Conservation (phyloP, 2,797 vertebrate species). For the Acrossocheilus fasciatus region DNA sequence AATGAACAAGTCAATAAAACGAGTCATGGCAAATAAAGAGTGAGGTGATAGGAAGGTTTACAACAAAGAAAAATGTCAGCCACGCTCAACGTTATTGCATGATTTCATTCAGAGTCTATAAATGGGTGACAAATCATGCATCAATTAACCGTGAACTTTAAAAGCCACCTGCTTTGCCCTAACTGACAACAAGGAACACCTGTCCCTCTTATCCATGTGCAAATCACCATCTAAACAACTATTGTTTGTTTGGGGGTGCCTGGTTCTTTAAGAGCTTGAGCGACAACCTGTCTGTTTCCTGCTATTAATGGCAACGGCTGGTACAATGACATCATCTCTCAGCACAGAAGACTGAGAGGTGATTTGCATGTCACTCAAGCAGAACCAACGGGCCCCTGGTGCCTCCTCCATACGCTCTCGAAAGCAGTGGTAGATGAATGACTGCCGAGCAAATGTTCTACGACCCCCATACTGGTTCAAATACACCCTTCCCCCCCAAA, state of each 20-base stretch:
- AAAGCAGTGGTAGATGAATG: conserved; percentile 45
- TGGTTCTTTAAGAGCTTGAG: conserved; percentile 76
- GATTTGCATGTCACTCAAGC: conserved; percentile 59
- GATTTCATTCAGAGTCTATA: conserved; percentile 55
- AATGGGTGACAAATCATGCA: conserved; percentile 34
- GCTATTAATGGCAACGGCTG: conserved; percentile 77
- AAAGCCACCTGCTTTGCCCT: conserved; percentile 39
- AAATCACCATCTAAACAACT: conserved; percentile 8
- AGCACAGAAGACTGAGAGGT: conserved; percentile 57
- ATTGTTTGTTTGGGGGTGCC: conserved; percentile 41
- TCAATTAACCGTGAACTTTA: conserved; percentile 44
- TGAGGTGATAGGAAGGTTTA: conserved; percentile 59
- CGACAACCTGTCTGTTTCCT: conserved; percentile 76
- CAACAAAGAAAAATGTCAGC: conserved; percentile 52
- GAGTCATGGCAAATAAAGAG: conserved; percentile 61
- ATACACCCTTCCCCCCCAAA: conserved; percentile 18
- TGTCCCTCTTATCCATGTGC: conserved; percentile 40
- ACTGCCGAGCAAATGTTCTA: conserved; percentile 51
- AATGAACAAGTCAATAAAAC: conserved; percentile 57
- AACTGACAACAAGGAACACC: conserved; percentile 54
- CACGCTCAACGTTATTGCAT: conserved; percentile 31
- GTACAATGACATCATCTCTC: conserved; percentile 80
- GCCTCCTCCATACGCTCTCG: conserved; percentile 46
- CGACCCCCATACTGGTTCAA: conserved; percentile 42
- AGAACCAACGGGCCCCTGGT: conserved; percentile 49